phyloP scores from a whole-genome alignment of 2,888 invertebrate species.

The Tetheella fluctuosa region DNA sequence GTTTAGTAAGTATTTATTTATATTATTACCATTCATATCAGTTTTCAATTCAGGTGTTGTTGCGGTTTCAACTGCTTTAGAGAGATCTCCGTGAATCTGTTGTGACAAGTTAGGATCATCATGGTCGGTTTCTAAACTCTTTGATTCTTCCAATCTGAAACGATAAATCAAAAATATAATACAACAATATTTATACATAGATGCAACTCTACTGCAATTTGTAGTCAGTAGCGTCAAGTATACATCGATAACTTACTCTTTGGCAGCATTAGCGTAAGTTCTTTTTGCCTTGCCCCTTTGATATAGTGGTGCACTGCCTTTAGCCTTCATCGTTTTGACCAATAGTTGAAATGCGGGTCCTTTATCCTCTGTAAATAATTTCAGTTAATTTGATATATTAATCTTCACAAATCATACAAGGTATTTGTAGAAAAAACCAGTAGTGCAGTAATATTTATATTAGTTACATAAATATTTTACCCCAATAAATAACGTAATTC shows the following conservation, averaged over 20 bases:
- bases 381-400: neutral
- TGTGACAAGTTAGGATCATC: slow-evolving; percentile 66
- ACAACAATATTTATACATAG: neutral
- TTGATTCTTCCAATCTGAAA: slow-evolving; percentile 57
- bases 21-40: slow-evolving; percentile 60
- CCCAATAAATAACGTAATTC: too few species aligned
- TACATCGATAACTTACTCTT: slow-evolving; percentile 49
- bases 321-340: slow-evolving; percentile 51
- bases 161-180: neutral
- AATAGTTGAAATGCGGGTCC: slow-evolving; percentile 63
- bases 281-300: slow-evolving; percentile 49
- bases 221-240: neutral
- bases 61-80: slow-evolving; percentile 37
- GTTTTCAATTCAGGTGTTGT: slow-evolving; percentile 51
- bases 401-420: neutral
- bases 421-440: neutral
- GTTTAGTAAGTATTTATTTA: neutral
- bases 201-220: neutral
- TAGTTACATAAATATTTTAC: too few species aligned
- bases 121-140: slow-evolving; percentile 59
- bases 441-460: neutral
- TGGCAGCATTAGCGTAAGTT: slow-evolving; percentile 55
- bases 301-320: slow-evolving; percentile 50
- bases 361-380: slow-evolving; percentile 60
- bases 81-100: slow-evolving; percentile 50